A percentile compares a stretch with the other conserved stretches of the same genome.
phyloP scores from a whole-genome alignment of 2,888 invertebrate genomes.

The Allygus modestus region DNA sequence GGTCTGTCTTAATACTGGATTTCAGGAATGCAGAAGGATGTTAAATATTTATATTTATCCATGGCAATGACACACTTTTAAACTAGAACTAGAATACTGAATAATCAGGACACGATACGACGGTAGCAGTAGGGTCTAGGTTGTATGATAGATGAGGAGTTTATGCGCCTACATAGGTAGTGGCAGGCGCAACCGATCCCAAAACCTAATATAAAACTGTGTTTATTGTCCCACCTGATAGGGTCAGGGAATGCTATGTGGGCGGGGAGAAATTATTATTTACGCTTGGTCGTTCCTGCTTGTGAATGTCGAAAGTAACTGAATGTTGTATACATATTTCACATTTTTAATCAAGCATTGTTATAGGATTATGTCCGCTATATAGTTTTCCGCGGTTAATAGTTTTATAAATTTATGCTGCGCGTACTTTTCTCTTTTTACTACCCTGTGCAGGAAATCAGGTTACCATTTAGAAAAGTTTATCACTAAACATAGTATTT shows the following conservation, averaged over 20 bases:
- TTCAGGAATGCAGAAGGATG: too few relatives aligned
- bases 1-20: too few relatives aligned
- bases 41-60: too few relatives aligned
- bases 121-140: not conserved
- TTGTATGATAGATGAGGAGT: not conserved
- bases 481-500: too few relatives aligned
- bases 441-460: too few relatives aligned
- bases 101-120: not conserved
- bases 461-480: too few relatives aligned
- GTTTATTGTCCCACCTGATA: not conserved
- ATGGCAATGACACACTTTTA: not conserved
- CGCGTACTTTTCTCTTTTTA: too few relatives aligned
- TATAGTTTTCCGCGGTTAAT: too few relatives aligned
- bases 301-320: not conserved
- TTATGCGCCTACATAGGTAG: not conserved
- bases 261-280: constrained; percentile 7
- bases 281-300: not conserved
- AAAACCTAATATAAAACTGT: constrained; percentile 17
- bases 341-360: too few relatives aligned
- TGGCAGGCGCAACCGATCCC: not conserved
- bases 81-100: constrained; percentile 17
- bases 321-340: too few relatives aligned
- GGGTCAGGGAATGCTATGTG: not conserved
- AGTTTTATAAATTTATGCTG: too few relatives aligned
- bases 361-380: too few relatives aligned